A percentile compares a stretch with the other conserved stretches of the same genome.
phyloP scores from a whole-genome alignment of 2,113 vertebrate genomes.

The Pseudorasbora parva region DNA sequence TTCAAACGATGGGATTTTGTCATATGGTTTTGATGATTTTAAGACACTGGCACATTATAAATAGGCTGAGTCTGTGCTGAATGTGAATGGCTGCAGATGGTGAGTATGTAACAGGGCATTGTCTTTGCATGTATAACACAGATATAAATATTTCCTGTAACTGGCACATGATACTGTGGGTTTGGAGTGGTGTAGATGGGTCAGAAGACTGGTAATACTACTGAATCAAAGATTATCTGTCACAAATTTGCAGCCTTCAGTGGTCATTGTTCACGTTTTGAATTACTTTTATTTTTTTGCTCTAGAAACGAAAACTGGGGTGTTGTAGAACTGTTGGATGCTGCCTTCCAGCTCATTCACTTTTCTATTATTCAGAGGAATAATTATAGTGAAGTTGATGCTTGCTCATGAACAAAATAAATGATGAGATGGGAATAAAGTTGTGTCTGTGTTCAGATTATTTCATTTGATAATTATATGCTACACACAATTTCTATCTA shows the following conservation, averaged over 20 bases:
- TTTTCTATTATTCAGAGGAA: conserved; percentile 76
- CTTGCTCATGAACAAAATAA: conserved; percentile 83
- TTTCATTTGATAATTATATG: not conserved
- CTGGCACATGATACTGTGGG: conserved; percentile 60
- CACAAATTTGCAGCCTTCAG: conserved; percentile 64
- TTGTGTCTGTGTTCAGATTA: conserved; percentile 31
- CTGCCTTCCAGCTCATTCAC: conserved; percentile 78
- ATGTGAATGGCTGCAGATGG: conserved; percentile 52
- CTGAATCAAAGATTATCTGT: conserved; percentile 70
- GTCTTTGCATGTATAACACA: conserved; percentile 69
- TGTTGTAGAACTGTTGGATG: conserved; percentile 67
- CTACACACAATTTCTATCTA: not conserved
- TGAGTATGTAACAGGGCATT: conserved; percentile 60
- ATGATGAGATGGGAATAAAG: conserved; percentile 75
- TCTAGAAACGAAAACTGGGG: conserved; percentile 63
- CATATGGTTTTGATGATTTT: conserved; percentile 17
- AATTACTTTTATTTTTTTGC: conserved; percentile 57
- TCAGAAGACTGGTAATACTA: conserved; percentile 63
- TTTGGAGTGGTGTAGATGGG: conserved; percentile 52
- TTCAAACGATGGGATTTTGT: conserved; percentile 1
- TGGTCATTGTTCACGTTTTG: conserved; percentile 50
- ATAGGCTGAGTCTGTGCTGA: conserved; percentile 56
- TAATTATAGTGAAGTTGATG: conserved; percentile 79
- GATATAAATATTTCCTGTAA: conserved; percentile 53
- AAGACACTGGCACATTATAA: conserved; percentile 28